Percentiles rank a stretch among this genome's conserved stretches.
Conservation (phyloP, 2,113 vertebrate species). For the Prunella himalayana region DNA sequence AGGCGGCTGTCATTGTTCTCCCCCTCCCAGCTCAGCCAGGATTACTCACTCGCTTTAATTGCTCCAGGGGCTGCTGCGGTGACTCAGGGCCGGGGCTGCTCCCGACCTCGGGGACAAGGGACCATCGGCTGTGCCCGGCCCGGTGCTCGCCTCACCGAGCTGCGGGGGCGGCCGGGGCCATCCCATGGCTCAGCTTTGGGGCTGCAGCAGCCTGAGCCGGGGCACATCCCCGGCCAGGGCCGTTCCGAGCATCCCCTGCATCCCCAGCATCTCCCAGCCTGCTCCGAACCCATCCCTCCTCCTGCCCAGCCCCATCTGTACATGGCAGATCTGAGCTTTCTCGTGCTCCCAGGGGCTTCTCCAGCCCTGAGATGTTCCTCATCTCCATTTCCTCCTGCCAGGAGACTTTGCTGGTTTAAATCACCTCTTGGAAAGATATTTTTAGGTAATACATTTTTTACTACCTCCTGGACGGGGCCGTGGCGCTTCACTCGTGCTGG, state of each 20-base stretch:
- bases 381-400: slow-evolving; percentile 19
- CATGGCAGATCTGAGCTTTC: background rate
- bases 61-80: background rate
- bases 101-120: background rate
- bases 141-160: background rate
- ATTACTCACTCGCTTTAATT: slow-evolving; percentile 5
- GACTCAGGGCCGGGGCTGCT: background rate
- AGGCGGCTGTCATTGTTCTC: background rate
- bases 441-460: slow-evolving; percentile 30
- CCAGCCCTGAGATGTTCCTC: background rate
- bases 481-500: background rate
- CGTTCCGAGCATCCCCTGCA: background rate
- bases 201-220: background rate
- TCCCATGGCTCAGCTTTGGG: background rate
- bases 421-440: slow-evolving; percentile 15
- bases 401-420: background rate
- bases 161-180: background rate
- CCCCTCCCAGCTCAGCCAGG: background rate
- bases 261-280: background rate
- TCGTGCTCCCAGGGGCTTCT: background rate
- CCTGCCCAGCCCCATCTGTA: background rate
- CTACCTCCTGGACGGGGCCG: background rate
- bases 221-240: background rate
- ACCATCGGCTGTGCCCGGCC: background rate
- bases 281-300: background rate